Evolutionary conservation across 2,888 invertebrate genomes (phyloP).

Genomic region (Drosophila dives): DNA sequence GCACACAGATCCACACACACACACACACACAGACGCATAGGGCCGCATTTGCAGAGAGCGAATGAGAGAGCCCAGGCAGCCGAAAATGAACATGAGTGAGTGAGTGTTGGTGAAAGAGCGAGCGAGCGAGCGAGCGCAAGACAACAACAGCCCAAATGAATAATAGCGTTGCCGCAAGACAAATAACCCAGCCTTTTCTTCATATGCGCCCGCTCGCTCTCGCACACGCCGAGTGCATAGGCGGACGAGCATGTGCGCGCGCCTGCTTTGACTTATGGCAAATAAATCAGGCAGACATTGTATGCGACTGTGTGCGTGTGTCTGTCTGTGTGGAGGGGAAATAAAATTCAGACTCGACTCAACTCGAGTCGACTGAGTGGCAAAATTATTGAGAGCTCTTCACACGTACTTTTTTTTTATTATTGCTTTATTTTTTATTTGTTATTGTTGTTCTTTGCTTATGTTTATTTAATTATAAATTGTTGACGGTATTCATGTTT

Average conservation of each 20-base stretch:
- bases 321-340: slow-evolving; percentile 64
- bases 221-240: slow-evolving; percentile 31
- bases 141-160: slow-evolving; percentile 79
- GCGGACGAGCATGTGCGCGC: slow-evolving; percentile 58
- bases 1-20: slow-evolving; percentile 29
- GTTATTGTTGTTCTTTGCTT: slow-evolving; percentile 29
- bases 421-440: slow-evolving; percentile 11
- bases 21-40: slow-evolving; percentile 32
- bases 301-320: slow-evolving; percentile 20
- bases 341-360: slow-evolving; percentile 49
- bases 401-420: slow-evolving; percentile 38
- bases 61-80: slow-evolving; percentile 45
- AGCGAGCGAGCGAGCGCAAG: slow-evolving; percentile 40
- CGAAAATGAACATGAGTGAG: slow-evolving; percentile 58
- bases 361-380: slow-evolving; percentile 43
- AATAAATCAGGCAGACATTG: slow-evolving; percentile 72
- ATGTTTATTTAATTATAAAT: slow-evolving; percentile 40
- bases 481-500: slow-evolving; percentile 36
- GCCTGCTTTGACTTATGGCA: slow-evolving; percentile 80
- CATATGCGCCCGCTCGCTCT: slow-evolving; percentile 54
- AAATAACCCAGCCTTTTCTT: slow-evolving; percentile 85
- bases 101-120: slow-evolving; percentile 46
- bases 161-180: slow-evolving; percentile 84
- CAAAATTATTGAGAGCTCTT: slow-evolving; percentile 38
- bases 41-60: slow-evolving; percentile 39